Conservation (phyloP, 2,888 invertebrate genomes). For the Volucella inanis region DNA sequence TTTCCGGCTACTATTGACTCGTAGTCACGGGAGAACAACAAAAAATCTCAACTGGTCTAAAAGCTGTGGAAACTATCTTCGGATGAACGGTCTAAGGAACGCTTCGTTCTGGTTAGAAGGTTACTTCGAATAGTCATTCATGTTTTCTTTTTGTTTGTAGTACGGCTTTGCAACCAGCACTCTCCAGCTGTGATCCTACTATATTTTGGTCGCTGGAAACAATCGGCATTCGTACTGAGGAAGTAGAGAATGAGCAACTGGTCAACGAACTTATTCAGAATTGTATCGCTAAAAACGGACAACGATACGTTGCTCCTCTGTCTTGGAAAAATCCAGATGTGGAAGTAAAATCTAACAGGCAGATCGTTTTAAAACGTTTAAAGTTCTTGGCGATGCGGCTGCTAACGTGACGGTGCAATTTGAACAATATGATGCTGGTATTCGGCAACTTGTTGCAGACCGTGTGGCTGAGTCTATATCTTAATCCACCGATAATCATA, state of each 20-base stretch:
- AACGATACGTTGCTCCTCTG: slow-evolving; percentile 32
- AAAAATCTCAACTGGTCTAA: slow-evolving; percentile 12
- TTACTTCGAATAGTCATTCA: too few relatives aligned
- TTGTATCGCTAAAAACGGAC: slow-evolving; percentile 39
- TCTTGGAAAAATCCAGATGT: slow-evolving; percentile 36
- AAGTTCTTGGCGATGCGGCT: slow-evolving; percentile 22
- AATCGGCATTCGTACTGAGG: slow-evolving; percentile 29
- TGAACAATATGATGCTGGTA: slow-evolving; percentile 35
- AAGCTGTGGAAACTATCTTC: slow-evolving; percentile 42
- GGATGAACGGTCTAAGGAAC: too few relatives aligned
- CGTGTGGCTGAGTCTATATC: slow-evolving; percentile 20
- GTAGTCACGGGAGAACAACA: slow-evolving; percentile 33
- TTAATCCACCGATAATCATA: neutral
- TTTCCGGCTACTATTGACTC: slow-evolving; percentile 25
- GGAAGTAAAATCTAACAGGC: slow-evolving; percentile 9
- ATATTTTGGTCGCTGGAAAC: slow-evolving; percentile 24
- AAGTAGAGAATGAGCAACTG: slow-evolving; percentile 22
- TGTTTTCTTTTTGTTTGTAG: slow-evolving; percentile 7
- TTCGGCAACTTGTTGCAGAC: slow-evolving; percentile 25
- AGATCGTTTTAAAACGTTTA: slow-evolving; percentile 5
- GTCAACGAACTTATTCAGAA: slow-evolving; percentile 20
- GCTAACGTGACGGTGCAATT: slow-evolving; percentile 19
- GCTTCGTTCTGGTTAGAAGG: too few relatives aligned
- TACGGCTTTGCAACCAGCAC: slow-evolving; percentile 1
- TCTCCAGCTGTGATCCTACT: neutral